Evolutionary conservation across 2,797 vertebrate species (phyloP).

Genomic region (Pangasius sanitwongsei): DNA sequence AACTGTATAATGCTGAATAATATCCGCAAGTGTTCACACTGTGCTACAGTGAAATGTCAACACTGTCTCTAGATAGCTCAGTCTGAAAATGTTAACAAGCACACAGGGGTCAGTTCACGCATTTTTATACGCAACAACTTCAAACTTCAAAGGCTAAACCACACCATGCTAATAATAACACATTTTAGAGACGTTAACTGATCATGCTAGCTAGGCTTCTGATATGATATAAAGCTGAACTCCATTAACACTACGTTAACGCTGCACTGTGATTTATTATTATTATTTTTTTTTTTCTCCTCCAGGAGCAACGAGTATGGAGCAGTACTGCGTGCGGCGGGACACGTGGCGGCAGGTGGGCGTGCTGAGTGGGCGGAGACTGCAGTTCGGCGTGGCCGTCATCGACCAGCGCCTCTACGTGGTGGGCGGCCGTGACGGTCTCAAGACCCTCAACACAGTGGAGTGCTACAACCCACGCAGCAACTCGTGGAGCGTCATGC

Average conservation of each 20-base stretch:
- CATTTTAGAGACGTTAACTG: too few species aligned
- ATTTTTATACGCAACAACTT: neutral
- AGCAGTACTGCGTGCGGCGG: conserved; percentile 93
- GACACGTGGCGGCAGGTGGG: conserved; percentile 94
- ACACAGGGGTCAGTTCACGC: neutral
- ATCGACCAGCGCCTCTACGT: conserved; percentile 93
- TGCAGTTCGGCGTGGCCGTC: conserved; percentile 95
- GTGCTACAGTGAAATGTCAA: neutral
- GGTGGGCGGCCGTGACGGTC: conserved; percentile 93
- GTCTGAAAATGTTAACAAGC: neutral
- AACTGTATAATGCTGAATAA: neutral
- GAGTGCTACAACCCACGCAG: conserved; percentile 97
- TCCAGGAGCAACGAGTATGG: conserved; percentile 94
- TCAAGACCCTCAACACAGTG: conserved; percentile 96
- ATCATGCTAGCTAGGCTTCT: too few species aligned
- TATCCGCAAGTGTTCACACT: too few species aligned
- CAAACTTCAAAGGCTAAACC: neutral
- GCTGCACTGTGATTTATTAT: neutral
- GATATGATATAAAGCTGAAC: neutral
- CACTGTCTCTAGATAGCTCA: neutral
- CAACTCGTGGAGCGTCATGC: conserved; percentile 97
- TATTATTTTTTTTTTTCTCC: neutral
- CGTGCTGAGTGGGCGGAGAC: conserved; percentile 92
- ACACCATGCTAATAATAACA: neutral
- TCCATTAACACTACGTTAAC: neutral